These are phyloP conservation scores for Lanistes nyassanus DNA, from an alignment of 1,140 invertebrate genomes.

Conservation along the genomic window DNA sequence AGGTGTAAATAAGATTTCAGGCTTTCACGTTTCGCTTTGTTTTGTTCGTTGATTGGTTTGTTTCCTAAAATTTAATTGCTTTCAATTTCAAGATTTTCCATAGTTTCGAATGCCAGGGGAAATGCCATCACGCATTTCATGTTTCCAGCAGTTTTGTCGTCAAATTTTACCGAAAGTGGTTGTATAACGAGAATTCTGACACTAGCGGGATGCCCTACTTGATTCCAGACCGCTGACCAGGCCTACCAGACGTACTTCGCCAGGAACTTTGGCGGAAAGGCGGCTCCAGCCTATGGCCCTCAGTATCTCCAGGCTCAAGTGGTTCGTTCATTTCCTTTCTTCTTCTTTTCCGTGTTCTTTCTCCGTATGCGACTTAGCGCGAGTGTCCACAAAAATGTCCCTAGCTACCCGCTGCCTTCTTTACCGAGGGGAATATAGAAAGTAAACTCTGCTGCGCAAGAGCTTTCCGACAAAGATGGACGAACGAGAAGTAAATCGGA, in stretches of 20 bases:
- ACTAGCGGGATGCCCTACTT: constrained; percentile 9
- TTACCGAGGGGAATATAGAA: too few species aligned
- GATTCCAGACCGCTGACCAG: constrained; percentile 41
- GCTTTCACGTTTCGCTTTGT: constrained; percentile 7
- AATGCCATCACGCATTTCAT: background rate
- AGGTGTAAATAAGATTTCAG: background rate
- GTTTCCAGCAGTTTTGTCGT: background rate
- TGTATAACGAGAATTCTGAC: background rate
- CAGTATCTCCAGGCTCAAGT: constrained; percentile 50
- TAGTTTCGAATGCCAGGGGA: background rate
- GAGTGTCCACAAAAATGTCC: too few species aligned
- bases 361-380: too few species aligned
- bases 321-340: constrained; percentile 35
- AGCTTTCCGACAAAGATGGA: too few species aligned
- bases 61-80: too few species aligned
- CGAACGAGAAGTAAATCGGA: too few species aligned
- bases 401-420: too few species aligned
- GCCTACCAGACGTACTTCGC: constrained; percentile 39
- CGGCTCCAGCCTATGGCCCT: constrained; percentile 40
- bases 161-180: background rate
- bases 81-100: too few species aligned
- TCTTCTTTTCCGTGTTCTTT: background rate
- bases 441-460: too few species aligned
- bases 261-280: constrained; percentile 36
- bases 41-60: too few species aligned